Evolutionary conservation across 2,113 vertebrate species (phyloP), one percentile per base, ranked within the genome.

Genomic region (Crotalus helleri): DNA sequence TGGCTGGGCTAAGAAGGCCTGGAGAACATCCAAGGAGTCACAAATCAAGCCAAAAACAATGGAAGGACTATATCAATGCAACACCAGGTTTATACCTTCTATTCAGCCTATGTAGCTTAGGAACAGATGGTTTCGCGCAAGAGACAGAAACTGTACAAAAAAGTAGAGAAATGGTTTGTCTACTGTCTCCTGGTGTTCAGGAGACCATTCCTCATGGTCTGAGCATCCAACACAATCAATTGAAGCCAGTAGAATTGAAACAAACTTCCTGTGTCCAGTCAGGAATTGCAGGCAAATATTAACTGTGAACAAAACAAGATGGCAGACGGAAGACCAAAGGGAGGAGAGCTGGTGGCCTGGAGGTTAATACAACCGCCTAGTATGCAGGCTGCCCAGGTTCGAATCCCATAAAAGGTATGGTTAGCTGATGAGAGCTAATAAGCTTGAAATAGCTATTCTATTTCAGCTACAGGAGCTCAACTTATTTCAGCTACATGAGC

Each of bases 41-140:
- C 89, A 95, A 97, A 96, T 92, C 96, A 98, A 81, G 97, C 97
- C 98, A 98, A 97, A 97, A 24, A 97, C 97, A 96, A 97, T 88
- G 97, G 95, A 97, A 96, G 64, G 97, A 96, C 96, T 96, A 0
- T 97, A 97, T 96, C 97, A 90, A 96, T 51, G 90, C 96, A 97
- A 97, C 97, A 97, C 97, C 97, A 98, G 97, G 97, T 97, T 98
- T 98, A 97, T 97, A 97, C 96, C 97, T 98, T 97, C 96, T 96
- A 91, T 98, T 97, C 97, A 97, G 97, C 92, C 87, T 94, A 96
- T 87, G 49, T 94, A 97, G 97, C 92, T 95, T 94, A 94, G 93
- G 85, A 97, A 95, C 97, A 98, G 97, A 98, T 97, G 97, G 98
- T 95, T 98, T 95, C 96, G 92, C 95, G 97, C 94, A 44, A 96